A percentile compares a stretch with the other conserved stretches of the same genome.
These are phyloP conservation scores for Halichoeres trimaculatus DNA, from an alignment of 2,113 vertebrate genomes.

Conservation along the genomic window DNA sequence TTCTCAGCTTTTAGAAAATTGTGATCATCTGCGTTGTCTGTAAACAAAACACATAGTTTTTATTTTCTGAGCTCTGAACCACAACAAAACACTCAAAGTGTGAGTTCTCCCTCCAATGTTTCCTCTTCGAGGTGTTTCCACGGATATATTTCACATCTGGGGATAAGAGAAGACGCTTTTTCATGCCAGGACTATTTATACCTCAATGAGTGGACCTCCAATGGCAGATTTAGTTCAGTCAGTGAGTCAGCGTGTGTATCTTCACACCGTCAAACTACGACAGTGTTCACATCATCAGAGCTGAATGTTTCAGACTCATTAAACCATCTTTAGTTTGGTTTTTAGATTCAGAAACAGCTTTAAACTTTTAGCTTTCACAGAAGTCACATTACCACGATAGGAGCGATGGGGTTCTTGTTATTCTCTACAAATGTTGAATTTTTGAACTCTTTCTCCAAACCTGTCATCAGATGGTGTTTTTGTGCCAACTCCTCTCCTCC, in stretches of 20 bases:
- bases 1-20: no score
- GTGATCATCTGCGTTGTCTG: not conserved
- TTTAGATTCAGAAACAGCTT: no score
- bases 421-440: not conserved
- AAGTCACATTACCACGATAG: not conserved
- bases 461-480: constrained; percentile 15
- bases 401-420: not conserved
- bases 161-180: not conserved
- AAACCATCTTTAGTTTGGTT: no score
- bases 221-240: constrained; percentile 21
- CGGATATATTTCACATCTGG: constrained; percentile 1
- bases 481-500: constrained; percentile 5
- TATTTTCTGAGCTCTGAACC: no score
- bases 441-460: constrained; percentile 13
- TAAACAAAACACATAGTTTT: no score
- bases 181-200: constrained; percentile 32
- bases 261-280: not conserved
- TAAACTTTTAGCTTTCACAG: no score
- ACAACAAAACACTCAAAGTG: no score
- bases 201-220: no score
- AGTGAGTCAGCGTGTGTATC: constrained; percentile 4
- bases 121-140: no score
- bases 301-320: no score
- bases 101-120: no score
- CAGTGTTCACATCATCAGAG: not conserved